Percentiles rank a stretch among this genome's conserved stretches.
phyloP scores from a whole-genome alignment of 1,140 invertebrate species.

The Metopolophium dirhodum region DNA sequence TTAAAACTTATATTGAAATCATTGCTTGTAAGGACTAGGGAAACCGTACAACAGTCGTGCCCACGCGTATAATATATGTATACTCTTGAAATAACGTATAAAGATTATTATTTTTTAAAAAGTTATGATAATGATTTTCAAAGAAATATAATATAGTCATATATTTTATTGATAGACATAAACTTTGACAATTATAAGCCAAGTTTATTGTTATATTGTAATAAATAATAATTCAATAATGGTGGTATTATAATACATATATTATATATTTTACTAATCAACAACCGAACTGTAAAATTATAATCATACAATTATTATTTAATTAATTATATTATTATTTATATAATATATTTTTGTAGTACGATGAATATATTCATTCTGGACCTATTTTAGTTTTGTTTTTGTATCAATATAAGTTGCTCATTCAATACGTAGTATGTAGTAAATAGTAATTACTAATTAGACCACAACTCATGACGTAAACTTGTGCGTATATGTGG shows the following conservation, averaged over 20 bases:
- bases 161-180: neutral
- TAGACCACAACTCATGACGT: neutral
- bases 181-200: neutral
- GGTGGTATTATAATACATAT: neutral
- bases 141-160: neutral
- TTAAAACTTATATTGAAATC: neutral
- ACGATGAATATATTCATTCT: neutral
- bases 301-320: neutral
- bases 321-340: neutral
- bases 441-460: neutral
- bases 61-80: no score
- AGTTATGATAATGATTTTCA: neutral
- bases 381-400: neutral
- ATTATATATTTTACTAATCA: neutral
- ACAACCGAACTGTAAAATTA: neutral
- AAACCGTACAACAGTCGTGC: neutral
- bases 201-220: neutral
- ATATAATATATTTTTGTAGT: neutral
- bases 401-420: neutral
- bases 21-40: neutral
- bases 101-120: neutral
- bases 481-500: neutral
- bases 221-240: neutral
- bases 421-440: neutral
- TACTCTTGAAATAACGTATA: neutral